Conservation (phyloP, 2,888 invertebrate genomes). For the Taenaris catops region DNA sequence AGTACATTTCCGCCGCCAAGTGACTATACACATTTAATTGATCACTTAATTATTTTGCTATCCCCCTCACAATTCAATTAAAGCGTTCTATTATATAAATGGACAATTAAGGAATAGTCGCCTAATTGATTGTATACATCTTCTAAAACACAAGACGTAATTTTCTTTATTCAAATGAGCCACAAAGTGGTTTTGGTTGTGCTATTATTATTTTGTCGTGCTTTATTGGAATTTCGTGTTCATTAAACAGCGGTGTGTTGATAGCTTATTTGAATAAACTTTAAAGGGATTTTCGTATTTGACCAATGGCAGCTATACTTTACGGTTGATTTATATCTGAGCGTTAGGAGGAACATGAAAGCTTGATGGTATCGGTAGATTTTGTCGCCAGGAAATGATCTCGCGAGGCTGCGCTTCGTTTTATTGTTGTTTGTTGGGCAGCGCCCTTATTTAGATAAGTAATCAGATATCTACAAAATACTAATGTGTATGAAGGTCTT, state of each 20-base stretch:
- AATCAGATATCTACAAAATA: not conserved
- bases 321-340: constrained; percentile 60
- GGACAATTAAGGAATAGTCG: constrained; percentile 71
- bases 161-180: constrained; percentile 76
- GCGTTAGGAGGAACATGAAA: constrained; percentile 47
- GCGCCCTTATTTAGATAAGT: constrained; percentile 32
- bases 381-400: constrained; percentile 74
- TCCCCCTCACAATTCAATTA: constrained; percentile 66
- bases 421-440: constrained; percentile 50
- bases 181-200: constrained; percentile 63
- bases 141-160: constrained; percentile 57
- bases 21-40: constrained; percentile 39
- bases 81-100: constrained; percentile 68
- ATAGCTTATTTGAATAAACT: constrained; percentile 68
- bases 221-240: constrained; percentile 72
- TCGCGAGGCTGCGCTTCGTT: constrained; percentile 39
- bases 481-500: not conserved
- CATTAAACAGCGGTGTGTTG: constrained; percentile 51
- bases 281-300: constrained; percentile 44
- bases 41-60: constrained; percentile 76
- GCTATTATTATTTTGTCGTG: constrained; percentile 74
- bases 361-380: constrained; percentile 68
- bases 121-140: constrained; percentile 67
- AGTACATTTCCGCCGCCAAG: constrained; percentile 9
- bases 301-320: constrained; percentile 33